phyloP scores from a whole-genome alignment of 2,113 vertebrate genomes.

The Prochilodus magdalenae region DNA sequence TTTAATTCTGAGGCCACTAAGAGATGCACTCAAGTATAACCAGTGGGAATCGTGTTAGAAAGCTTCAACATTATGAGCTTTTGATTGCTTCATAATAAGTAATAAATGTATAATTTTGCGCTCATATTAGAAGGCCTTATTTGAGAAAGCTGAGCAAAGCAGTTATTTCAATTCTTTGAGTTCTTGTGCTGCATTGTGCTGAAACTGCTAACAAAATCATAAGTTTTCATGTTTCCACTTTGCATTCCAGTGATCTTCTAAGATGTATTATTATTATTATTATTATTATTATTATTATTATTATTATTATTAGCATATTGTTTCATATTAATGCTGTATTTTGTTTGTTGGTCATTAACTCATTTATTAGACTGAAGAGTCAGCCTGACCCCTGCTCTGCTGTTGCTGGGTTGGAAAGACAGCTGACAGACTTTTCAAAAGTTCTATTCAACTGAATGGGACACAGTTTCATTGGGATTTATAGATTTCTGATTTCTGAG shows the following conservation, averaged over 20 bases:
- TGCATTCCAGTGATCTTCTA: too few species aligned
- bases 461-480: too few species aligned
- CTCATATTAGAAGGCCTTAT: not conserved
- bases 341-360: too few species aligned
- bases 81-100: constrained; percentile 18
- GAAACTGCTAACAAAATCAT: not conserved
- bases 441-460: not conserved
- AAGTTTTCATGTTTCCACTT: too few species aligned
- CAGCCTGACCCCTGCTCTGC: too few species aligned
- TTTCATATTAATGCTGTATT: too few species aligned
- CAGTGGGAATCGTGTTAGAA: constrained; percentile 3
- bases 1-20: not conserved
- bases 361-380: too few species aligned
- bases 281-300: too few species aligned
- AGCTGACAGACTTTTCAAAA: not conserved
- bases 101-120: constrained; percentile 9
- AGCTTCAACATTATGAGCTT: constrained; percentile 19
- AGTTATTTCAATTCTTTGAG: not conserved
- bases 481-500: too few species aligned
- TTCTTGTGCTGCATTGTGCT: not conserved
- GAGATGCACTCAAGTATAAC: constrained; percentile 10
- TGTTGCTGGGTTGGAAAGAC: not conserved
- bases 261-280: too few species aligned
- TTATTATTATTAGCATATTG: too few species aligned
- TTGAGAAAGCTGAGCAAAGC: not conserved